Percentiles rank a stretch among this genome's conserved stretches.
These are phyloP conservation scores for Papilio polytes DNA, from an alignment of 1,140 invertebrate species.

Conservation along the genomic window DNA sequence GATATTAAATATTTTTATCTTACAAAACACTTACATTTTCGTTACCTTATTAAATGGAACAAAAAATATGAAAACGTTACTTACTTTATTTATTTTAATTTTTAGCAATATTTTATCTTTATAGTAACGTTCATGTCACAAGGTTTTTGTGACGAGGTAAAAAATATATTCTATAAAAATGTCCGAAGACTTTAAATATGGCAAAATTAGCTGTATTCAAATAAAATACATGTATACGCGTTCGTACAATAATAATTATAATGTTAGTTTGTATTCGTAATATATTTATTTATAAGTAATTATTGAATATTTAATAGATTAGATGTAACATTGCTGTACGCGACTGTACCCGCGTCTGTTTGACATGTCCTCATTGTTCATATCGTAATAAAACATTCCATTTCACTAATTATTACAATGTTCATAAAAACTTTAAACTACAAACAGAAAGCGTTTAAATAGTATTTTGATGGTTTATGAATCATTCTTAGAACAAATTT, in stretches of 20 bases:
- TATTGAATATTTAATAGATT: slow-evolving; percentile 26
- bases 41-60: too few species aligned
- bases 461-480: too few species aligned
- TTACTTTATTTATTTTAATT: background rate
- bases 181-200: slow-evolving; percentile 31
- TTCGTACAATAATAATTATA: slow-evolving; percentile 81
- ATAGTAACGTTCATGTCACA: background rate
- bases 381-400: slow-evolving; percentile 3
- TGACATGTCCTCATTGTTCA: background rate
- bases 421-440: background rate
- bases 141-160: background rate
- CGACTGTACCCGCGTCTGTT: background rate
- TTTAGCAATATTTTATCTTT: background rate
- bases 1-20: too few species aligned
- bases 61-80: too few species aligned
- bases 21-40: too few species aligned
- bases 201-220: slow-evolving; percentile 72
- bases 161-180: background rate
- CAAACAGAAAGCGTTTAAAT: background rate
- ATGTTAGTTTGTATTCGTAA: slow-evolving; percentile 59
- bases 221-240: slow-evolving; percentile 79
- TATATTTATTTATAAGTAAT: slow-evolving; percentile 58
- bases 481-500: background rate
- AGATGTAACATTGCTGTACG: slow-evolving; percentile 28
- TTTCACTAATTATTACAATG: background rate